These are phyloP conservation scores for Oryzias curvinotus DNA, from an alignment of 2,113 vertebrate species.

Conservation along the genomic window DNA sequence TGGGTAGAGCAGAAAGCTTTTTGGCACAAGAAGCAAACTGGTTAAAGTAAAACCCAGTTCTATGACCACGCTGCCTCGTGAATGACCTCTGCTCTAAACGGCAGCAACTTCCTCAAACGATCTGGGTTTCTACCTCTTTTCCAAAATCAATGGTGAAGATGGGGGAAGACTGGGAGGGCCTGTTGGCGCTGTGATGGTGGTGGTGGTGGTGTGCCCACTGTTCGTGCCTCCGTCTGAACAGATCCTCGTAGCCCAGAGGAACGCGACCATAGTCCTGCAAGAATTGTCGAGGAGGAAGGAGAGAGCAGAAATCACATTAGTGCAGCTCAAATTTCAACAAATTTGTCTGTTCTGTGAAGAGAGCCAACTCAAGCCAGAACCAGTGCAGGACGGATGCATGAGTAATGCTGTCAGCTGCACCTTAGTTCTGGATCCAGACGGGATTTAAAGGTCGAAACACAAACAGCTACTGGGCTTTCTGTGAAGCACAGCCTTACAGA, in stretches of 20 bases:
- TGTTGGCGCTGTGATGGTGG: slow-evolving; percentile 76
- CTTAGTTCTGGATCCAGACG: background rate
- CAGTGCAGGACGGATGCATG: background rate
- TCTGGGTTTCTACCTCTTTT: slow-evolving; percentile 78
- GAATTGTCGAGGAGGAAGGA: background rate
- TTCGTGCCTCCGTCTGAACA: slow-evolving; percentile 88
- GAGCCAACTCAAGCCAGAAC: background rate
- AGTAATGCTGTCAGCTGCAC: background rate
- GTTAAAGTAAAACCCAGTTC: background rate
- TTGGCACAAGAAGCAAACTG: slow-evolving; percentile 44
- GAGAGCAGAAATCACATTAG: background rate
- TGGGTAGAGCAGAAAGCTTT: slow-evolving; percentile 41
- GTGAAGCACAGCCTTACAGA: background rate
- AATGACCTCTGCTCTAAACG: no score
- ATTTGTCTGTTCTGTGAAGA: background rate
- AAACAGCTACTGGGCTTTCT: background rate
- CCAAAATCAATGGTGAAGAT: slow-evolving; percentile 91
- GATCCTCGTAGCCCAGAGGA: slow-evolving; percentile 88
- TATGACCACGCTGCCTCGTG: no score
- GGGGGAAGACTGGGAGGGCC: slow-evolving; percentile 88
- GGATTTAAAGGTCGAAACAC: background rate
- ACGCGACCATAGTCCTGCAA: slow-evolving; percentile 87
- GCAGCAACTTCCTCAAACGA: background rate
- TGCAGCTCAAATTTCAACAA: slow-evolving; percentile 1
- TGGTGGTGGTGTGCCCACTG: slow-evolving; percentile 91